These are phyloP conservation scores for Oncorhynchus gorbuscha DNA, from an alignment of 2,113 vertebrate species.

Conservation along the genomic window DNA sequence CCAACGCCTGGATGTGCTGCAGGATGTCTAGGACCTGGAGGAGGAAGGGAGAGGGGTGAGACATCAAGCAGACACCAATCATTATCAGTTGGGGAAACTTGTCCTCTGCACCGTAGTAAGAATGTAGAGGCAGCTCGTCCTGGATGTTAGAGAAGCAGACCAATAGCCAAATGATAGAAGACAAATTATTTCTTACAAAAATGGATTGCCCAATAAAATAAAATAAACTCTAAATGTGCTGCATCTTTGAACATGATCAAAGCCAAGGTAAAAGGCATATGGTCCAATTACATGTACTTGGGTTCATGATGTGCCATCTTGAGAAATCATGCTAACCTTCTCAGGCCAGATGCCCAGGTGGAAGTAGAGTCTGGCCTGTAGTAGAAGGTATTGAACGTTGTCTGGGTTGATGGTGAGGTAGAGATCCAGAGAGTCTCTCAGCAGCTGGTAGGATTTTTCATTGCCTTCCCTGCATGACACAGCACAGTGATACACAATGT, in stretches of 20 bases:
- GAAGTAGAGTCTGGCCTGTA: constrained; percentile 95
- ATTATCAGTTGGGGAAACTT: no score
- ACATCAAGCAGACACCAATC: no score
- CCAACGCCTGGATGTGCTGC: constrained; percentile 94
- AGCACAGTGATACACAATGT: background rate
- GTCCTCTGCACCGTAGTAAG: no score
- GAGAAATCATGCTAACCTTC: constrained; percentile 79
- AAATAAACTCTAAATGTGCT: no score
- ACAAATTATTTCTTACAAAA: no score
- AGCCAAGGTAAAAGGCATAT: no score
- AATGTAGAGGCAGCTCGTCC: no score
- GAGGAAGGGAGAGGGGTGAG: background rate
- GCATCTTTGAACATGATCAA: no score
- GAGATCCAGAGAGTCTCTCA: constrained; percentile 93
- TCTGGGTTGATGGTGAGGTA: constrained; percentile 97
- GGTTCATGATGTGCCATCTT: no score
- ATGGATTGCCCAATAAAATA: no score
- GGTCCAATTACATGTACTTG: background rate
- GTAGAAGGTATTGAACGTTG: constrained; percentile 94
- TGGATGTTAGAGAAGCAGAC: background rate
- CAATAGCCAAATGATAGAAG: no score
- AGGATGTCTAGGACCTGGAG: constrained; percentile 93
- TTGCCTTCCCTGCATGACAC: constrained; percentile 83
- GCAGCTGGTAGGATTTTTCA: constrained; percentile 94
- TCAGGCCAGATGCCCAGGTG: constrained; percentile 98